Evolutionary conservation across 2,113 vertebrate species (phyloP).

Genomic region (Psittacula cyanocephala): DNA sequence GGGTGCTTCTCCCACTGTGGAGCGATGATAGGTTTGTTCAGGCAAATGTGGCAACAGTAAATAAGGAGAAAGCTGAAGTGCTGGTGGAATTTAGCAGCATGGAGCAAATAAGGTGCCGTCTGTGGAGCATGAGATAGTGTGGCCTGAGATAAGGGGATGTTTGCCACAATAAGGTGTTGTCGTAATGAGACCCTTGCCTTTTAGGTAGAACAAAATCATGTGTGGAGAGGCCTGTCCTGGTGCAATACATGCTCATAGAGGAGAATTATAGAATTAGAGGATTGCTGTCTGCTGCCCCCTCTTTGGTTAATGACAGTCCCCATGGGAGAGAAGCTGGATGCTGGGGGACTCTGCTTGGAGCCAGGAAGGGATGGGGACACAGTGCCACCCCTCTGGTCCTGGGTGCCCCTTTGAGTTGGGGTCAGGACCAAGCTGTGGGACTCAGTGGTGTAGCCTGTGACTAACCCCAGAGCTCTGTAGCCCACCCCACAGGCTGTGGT

Average conservation of each 20-base stretch:
- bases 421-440: accelerated
- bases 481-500: neutral
- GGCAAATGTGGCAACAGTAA: neutral
- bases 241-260: neutral
- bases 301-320: neutral
- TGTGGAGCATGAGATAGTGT: accelerated
- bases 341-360: neutral
- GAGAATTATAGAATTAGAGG: neutral
- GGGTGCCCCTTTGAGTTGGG: no score
- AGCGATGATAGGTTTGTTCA: neutral
- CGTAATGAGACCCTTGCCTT: neutral
- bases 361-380: accelerated
- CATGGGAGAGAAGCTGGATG: neutral
- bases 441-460: neutral
- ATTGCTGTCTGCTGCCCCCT: no score
- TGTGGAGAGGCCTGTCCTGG: neutral
- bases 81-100: neutral
- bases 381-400: accelerated
- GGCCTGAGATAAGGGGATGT: neutral
- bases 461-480: neutral
- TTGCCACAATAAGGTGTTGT: neutral
- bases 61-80: neutral
- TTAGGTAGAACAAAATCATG: accelerated
- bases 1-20: neutral
- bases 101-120: neutral